A percentile compares a stretch with the other conserved stretches of the same genome.
Evolutionary conservation across 2,888 invertebrate genomes (phyloP).

Genomic region (Drosophila bunnanda): DNA sequence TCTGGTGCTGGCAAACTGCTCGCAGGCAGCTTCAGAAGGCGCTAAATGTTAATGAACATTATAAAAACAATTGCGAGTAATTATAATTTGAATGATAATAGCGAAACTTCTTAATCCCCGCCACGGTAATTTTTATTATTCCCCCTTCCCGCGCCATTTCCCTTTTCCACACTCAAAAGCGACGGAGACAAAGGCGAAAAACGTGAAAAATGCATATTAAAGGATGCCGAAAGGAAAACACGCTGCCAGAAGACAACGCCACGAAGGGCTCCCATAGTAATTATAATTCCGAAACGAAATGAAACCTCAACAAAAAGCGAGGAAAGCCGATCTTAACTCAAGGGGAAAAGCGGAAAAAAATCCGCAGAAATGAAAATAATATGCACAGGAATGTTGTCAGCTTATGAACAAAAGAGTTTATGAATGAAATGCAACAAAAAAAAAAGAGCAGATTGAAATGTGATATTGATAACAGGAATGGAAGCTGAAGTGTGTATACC

Average conservation of each 20-base stretch:
- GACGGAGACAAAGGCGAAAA: conserved; percentile 60
- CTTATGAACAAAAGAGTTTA: conserved; percentile 3
- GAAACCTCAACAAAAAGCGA: conserved; percentile 44
- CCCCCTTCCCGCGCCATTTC: conserved; percentile 11
- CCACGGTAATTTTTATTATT: conserved; percentile 76
- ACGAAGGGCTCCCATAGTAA: conserved; percentile 24
- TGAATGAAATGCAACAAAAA: not conserved
- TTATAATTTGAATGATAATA: conserved; percentile 82
- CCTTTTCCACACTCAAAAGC: conserved; percentile 24
- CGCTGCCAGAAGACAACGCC: conserved; percentile 24
- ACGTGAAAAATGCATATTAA: conserved; percentile 53
- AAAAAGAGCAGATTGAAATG: not conserved
- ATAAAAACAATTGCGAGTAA: conserved; percentile 80
- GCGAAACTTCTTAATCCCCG: conserved; percentile 80
- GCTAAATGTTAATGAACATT: conserved; percentile 79
- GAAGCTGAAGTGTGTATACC: not conserved
- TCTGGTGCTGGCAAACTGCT: conserved; percentile 65
- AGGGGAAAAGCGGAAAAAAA: conserved; percentile 13
- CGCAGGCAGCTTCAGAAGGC: conserved; percentile 69
- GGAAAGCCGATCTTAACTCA: conserved; percentile 38
- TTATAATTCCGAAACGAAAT: conserved; percentile 48
- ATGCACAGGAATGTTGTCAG: conserved; percentile 11
- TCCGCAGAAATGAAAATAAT: conserved; percentile 23
- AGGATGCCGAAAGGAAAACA: conserved; percentile 37
- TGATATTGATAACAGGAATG: not conserved